Evolutionary conservation across 2,113 vertebrate genomes (phyloP).

Genomic region (Morone chrysops): DNA sequence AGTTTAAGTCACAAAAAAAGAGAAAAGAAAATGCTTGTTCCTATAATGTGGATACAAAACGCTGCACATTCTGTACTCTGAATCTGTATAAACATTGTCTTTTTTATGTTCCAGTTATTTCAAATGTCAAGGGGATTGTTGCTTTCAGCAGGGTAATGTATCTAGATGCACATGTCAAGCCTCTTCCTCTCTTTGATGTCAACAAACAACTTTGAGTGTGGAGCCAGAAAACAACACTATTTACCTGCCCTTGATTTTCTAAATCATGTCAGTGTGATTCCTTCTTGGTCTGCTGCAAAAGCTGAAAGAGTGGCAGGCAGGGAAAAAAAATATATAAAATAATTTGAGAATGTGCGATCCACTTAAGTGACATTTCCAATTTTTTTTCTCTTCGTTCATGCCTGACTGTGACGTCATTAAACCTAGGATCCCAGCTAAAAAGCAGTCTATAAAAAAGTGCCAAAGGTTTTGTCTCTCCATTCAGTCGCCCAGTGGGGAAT

Average conservation of each 20-base stretch:
- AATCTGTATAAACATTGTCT: slow-evolving; percentile 79
- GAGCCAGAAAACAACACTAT: slow-evolving; percentile 56
- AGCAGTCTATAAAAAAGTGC: slow-evolving; percentile 61
- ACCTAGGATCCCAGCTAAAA: slow-evolving; percentile 57
- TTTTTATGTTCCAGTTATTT: slow-evolving; percentile 80
- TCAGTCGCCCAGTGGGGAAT: slow-evolving; percentile 78
- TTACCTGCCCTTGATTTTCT: slow-evolving; percentile 71
- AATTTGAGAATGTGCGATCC: slow-evolving; percentile 52
- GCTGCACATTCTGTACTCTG: slow-evolving; percentile 74
- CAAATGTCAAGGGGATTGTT: slow-evolving; percentile 75
- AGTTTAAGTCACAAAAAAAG: slow-evolving; percentile 46
- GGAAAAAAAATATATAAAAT: slow-evolving; percentile 31
- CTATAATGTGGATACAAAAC: slow-evolving; percentile 72
- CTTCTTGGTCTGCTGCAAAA: slow-evolving; percentile 49
- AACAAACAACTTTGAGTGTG: slow-evolving; percentile 61
- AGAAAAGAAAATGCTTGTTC: slow-evolving; percentile 63
- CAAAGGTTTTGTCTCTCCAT: slow-evolving; percentile 80
- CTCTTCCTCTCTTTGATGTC: slow-evolving; percentile 73
- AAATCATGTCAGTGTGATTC: slow-evolving; percentile 55
- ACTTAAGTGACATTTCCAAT: slow-evolving; percentile 74
- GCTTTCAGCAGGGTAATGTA: slow-evolving; percentile 66
- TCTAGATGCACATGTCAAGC: slow-evolving; percentile 73
- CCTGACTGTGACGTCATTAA: slow-evolving; percentile 58
- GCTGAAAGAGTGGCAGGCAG: slow-evolving; percentile 27
- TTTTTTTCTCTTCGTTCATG: slow-evolving; percentile 33